Evolutionary conservation across 2,888 invertebrate genomes (phyloP).

Genomic region (Heliconius hortense): DNA sequence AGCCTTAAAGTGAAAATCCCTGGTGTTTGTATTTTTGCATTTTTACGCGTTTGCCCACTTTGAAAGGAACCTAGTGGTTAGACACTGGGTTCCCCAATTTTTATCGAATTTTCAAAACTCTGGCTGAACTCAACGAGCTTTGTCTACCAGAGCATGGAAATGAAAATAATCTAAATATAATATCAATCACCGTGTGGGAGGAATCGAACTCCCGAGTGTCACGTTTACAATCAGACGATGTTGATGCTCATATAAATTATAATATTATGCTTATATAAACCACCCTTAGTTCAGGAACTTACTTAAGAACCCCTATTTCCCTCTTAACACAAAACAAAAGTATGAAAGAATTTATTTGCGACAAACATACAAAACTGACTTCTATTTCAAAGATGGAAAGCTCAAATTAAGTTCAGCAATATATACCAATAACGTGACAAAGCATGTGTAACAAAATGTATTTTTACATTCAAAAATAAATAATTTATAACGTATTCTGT

Average conservation of each 20-base stretch:
- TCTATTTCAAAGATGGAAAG: neutral
- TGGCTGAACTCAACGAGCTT: neutral
- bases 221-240: too few relatives aligned
- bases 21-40: too few relatives aligned
- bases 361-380: neutral
- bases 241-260: neutral
- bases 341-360: conserved; percentile 15
- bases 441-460: conserved; percentile 43
- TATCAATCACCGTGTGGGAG: too few relatives aligned
- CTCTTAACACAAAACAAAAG: conserved; percentile 12
- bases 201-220: too few relatives aligned
- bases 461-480: neutral
- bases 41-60: too few relatives aligned
- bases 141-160: neutral
- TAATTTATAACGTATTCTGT: conserved; percentile 29
- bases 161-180: neutral
- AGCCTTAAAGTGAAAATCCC: too few relatives aligned
- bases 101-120: too few relatives aligned
- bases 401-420: neutral
- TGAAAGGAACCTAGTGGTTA: neutral
- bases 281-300: neutral
- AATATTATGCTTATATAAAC: neutral
- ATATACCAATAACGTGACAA: conserved; percentile 38
- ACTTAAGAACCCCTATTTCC: conserved; percentile 6
- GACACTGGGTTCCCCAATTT: too few relatives aligned